Percentiles rank a stretch among this genome's conserved stretches.
These are phyloP conservation scores for Sinocyclocheilus anophthalmus DNA, from an alignment of 2,113 vertebrate genomes.

Conservation along the genomic window DNA sequence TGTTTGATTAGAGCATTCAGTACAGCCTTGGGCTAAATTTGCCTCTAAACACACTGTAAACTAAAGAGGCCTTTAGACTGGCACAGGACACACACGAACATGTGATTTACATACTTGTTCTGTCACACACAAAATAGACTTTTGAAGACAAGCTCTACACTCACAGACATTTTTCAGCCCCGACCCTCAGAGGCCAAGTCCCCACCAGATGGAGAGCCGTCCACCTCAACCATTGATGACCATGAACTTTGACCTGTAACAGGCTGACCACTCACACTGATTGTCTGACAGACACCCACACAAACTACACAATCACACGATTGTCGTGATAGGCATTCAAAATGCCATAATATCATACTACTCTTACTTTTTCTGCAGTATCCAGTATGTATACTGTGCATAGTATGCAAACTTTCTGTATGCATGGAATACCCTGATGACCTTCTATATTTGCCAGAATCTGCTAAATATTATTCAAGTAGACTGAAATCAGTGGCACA, in stretches of 20 bases:
- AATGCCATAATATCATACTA: no score
- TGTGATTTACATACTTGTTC: slow-evolving; percentile 13
- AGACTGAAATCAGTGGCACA: no score
- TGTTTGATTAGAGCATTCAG: slow-evolving; percentile 49
- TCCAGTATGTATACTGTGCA: no score
- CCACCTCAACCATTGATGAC: slow-evolving; percentile 36
- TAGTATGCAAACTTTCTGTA: no score
- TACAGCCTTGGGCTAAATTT: not conserved
- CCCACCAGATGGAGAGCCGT: slow-evolving; percentile 54
- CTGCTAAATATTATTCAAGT: no score
- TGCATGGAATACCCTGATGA: no score
- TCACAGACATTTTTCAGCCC: slow-evolving; percentile 36
- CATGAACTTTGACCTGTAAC: slow-evolving; percentile 52
- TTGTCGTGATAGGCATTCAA: no score
- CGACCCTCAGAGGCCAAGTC: slow-evolving; percentile 38
- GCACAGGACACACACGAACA: not conserved
- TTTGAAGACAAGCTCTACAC: slow-evolving; percentile 10
- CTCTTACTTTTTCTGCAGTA: no score
- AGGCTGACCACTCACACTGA: slow-evolving; percentile 51
- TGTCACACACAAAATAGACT: not conserved
- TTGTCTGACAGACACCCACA: slow-evolving; percentile 33
- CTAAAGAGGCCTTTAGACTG: not conserved
- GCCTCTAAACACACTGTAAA: slow-evolving; percentile 15
- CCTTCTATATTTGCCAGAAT: no score
- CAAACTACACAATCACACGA: not conserved